Percentiles rank a stretch among this genome's conserved stretches.
These are phyloP conservation scores for Carollia perspicillata DNA, from an alignment of 2,113 vertebrate species.

Conservation along the genomic window DNA sequence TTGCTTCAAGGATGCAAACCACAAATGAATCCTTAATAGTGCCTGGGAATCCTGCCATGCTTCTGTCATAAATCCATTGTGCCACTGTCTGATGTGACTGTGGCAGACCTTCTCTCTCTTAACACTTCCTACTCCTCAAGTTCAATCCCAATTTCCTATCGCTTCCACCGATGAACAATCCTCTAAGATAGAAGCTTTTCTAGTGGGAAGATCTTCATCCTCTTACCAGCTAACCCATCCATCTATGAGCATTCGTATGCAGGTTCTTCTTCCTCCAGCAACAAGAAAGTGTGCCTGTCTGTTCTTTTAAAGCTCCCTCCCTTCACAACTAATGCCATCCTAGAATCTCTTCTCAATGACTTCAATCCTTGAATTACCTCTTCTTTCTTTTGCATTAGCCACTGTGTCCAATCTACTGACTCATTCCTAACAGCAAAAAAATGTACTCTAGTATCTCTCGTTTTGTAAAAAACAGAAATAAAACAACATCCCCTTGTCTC, in stretches of 20 bases:
- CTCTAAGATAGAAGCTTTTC: not conserved
- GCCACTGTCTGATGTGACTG: not conserved
- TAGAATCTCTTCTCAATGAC: not conserved
- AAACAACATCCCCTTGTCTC: not conserved
- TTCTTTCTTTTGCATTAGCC: not conserved
- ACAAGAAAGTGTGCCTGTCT: not conserved
- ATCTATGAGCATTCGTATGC: not conserved
- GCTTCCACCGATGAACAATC: not conserved
- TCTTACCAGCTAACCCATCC: not conserved
- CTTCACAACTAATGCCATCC: not conserved
- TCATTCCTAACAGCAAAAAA: not conserved
- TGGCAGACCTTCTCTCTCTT: not conserved
- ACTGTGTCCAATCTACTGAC: not conserved
- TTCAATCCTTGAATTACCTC: not conserved
- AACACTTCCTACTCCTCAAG: not conserved
- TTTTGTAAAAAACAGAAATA: not conserved
- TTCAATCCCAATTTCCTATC: not conserved
- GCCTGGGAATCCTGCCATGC: not conserved
- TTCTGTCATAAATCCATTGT: not conserved
- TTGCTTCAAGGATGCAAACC: not conserved
- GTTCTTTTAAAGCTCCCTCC: not conserved
- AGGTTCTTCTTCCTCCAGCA: not conserved
- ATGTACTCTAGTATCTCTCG: not conserved
- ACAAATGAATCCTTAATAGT: not conserved
- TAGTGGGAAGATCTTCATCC: not conserved